phyloP scores from a whole-genome alignment of 2,888 invertebrate genomes.

The Mayetiola destructor region DNA sequence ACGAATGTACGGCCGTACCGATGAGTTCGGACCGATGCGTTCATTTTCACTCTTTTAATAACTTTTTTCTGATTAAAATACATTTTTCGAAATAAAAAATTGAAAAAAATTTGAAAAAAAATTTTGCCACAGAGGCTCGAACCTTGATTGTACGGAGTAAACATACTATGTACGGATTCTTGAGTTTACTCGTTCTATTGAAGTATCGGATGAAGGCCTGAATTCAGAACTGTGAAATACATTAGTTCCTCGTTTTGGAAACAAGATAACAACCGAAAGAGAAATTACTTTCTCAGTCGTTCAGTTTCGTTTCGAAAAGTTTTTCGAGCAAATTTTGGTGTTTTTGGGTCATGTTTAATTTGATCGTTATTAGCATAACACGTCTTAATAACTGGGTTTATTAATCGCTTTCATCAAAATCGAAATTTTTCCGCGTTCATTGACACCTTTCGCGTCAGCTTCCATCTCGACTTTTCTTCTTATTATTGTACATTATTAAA shows the following conservation, averaged over 20 bases:
- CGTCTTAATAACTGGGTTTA: neutral
- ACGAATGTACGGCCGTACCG: too few relatives aligned
- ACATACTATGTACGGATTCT: too few relatives aligned
- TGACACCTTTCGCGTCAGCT: neutral
- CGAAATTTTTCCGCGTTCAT: too few relatives aligned
- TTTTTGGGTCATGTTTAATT: constrained; percentile 7
- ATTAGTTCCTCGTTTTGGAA: neutral
- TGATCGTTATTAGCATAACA: neutral
- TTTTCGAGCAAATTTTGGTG: neutral
- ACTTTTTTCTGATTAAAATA: neutral
- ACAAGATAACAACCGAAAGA: neutral
- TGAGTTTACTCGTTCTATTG: neutral
- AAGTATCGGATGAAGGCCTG: neutral
- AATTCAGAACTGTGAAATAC: neutral
- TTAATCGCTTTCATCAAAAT: neutral
- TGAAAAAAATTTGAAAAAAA: neutral
- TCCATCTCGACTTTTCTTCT: neutral
- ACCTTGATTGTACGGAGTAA: too few relatives aligned
- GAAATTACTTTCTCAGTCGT: too few relatives aligned
- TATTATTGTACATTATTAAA: too few relatives aligned
- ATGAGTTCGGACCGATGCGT: too few relatives aligned
- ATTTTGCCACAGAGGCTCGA: too few relatives aligned
- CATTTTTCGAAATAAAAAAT: neutral
- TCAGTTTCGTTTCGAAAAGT: too few relatives aligned
- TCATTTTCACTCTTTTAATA: too few relatives aligned